Base-by-base conservation (phyloP, 2,113 vertebrate genomes). In the Thamnaconus septentrionalis region DNA sequence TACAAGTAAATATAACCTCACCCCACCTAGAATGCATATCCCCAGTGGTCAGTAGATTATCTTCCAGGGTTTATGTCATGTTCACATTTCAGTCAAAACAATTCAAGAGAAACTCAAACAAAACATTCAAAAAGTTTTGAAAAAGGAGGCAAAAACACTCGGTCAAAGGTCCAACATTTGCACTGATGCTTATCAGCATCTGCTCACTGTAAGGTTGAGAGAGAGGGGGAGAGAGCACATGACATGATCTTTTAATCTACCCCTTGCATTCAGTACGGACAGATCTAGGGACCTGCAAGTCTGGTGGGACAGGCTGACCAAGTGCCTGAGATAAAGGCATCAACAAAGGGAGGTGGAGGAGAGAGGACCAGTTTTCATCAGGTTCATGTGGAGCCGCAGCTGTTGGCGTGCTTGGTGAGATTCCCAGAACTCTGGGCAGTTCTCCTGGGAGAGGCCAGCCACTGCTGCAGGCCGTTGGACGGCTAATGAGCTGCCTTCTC, bases 311-410 rank as follows among this genome's bases (percentile, higher is more conserved):
- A 59, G 12, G 60, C 52, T 47, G 66, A 81, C 70, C 65, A 85
- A 80, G 67, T 53, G 0, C 71, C 85, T 78, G 48, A 54, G 56
- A 71, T 67, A 60, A 59, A 73, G 75, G 71, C 66, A 78, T 69
- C 82, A 60, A 63, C 7, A 3, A 61, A 64, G 55, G 63, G 53
- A 31, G 18, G 18, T 31, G 18, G 18, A 31, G 56, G 56, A 71
- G 7, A 12, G 59, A 69, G 56, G 71, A 75, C 56, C 55, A 71
- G 66, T 88, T 92, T 90, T 92, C 91, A 91, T 89, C 91, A 80
- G 71, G 73, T 86, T 83, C 66, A 49, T 61, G 79, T 72, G 49
- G 76, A 73, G 69, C 41, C 65, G 88, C 90, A 92, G 92, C 90
- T 92, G 91, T 88, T 75, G 81, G 62, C 49, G 45, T 41, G 10